These are phyloP conservation scores for Leiothrix lutea DNA, from an alignment of 2,113 vertebrate genomes.

Conservation along the genomic window DNA sequence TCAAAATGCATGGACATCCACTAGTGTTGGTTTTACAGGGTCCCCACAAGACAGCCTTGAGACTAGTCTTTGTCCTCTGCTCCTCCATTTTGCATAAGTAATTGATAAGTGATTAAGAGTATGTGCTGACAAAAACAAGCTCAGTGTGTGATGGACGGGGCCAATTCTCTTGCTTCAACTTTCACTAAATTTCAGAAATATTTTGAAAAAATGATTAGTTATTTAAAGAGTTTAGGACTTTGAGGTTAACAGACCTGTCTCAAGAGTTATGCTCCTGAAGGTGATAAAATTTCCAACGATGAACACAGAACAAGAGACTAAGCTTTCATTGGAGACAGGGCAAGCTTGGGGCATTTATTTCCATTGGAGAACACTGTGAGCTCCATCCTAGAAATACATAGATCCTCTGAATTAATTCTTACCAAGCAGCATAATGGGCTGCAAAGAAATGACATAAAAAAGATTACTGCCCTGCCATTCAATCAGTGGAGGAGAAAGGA, in stretches of 20 bases:
- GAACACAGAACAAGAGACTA: neutral
- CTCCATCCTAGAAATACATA: neutral
- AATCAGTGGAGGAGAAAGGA: neutral
- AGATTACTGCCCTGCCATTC: neutral
- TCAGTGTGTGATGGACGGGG: constrained; percentile 7
- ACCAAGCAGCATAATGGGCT: neutral
- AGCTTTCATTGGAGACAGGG: neutral
- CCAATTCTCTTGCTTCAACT: constrained; percentile 36
- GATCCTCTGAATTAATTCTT: neutral
- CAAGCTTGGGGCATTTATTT: neutral
- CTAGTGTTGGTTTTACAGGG: neutral
- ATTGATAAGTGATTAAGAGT: constrained; percentile 52
- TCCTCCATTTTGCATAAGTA: constrained; percentile 35
- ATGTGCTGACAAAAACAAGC: constrained; percentile 40
- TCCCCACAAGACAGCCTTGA: neutral
- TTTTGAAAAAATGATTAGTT: neutral
- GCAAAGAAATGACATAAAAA: neutral
- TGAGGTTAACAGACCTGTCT: neutral
- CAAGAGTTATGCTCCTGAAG: neutral
- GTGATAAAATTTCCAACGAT: neutral
- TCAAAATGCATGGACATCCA: neutral
- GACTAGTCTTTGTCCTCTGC: constrained; percentile 9
- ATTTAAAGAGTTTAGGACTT: neutral
- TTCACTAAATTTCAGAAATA: constrained; percentile 3
- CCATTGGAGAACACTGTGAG: neutral